Percentiles rank a stretch among this genome's conserved stretches.
Conservation (phyloP, 2,888 invertebrate genomes). For the Trilocha varians region DNA sequence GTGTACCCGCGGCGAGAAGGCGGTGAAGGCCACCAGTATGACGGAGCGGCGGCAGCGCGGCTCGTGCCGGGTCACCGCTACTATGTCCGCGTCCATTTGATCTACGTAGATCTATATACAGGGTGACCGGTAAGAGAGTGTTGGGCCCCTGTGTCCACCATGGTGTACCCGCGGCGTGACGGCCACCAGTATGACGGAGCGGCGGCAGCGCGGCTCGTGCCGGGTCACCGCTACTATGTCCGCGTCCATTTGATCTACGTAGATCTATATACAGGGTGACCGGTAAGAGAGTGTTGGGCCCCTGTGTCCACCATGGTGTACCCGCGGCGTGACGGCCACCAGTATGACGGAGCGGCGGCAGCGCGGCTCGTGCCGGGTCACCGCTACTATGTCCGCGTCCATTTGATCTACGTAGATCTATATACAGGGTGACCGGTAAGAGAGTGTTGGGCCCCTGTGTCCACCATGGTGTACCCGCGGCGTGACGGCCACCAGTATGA, state of each 20-base stretch:
- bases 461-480: no score
- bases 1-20: no score
- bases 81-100: conserved; percentile 92
- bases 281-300: no score
- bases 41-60: conserved; percentile 87
- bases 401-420: conserved; percentile 97
- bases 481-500: conserved; percentile 78
- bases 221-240: conserved; percentile 96
- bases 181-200: conserved; percentile 87
- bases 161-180: no score
- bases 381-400: conserved; percentile 90
- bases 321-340: conserved; percentile 59
- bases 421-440: not conserved
- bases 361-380: conserved; percentile 92
- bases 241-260: conserved; percentile 94
- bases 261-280: conserved; percentile 75
- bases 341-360: conserved; percentile 89
- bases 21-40: conserved; percentile 86
- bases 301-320: no score
- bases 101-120: conserved; percentile 91
- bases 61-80: conserved; percentile 95
- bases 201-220: conserved; percentile 87
- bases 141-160: no score
- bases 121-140: no score
- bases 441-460: no score